Base-by-base conservation (phyloP, 2,113 vertebrate genomes). In the Cottus gobio region DNA sequence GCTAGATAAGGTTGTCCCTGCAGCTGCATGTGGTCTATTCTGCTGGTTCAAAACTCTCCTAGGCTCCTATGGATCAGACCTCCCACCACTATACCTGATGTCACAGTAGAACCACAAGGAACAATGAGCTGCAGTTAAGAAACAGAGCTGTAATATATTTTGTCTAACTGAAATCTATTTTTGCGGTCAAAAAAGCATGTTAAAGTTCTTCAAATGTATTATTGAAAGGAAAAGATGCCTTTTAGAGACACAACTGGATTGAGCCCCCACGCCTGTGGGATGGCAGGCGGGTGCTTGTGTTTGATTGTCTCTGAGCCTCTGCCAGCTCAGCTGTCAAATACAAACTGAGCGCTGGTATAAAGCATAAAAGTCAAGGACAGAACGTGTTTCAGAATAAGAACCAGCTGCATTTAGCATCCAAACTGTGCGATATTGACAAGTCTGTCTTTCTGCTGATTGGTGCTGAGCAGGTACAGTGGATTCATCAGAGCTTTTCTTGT, bases 21-120 rank as follows among this genome's bases (percentile, higher is more conserved):
- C 75, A 79, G 82, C 79, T 82, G 72, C 63, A 56, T 69, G 31
- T 16, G n/a, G 39, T 67, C 52, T 28, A 36, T 46, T 20, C 68
- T 71, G 58, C 73, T 57, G 62, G 4, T 70, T 57, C 24, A 50
- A 64, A 64, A 64, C 24, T 52, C 63, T 70, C 31, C 26, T 24
- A 31, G 2, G 15, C 54, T 28, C 7, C 7, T 20, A 60, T 86
- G 77, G 57, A 63, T 68, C 58, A n/a, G 74, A 52, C 74, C 71
- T 85, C 66, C 67, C 46, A 61, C 16, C 48, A 13, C 66, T 64
- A n/a, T 12, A 26, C 7, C 20, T 31, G 72, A 79, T 22, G 63
- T 68, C 16, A 20, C 72, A 67, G 44, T 13, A 64, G 30, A 2
- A 68, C 60, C 68, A 34, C 1, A 20, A 54, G 44, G 83, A 81